Evolutionary conservation across 2,888 invertebrate species (phyloP).

Genomic region (Lumbricus terrestris): DNA sequence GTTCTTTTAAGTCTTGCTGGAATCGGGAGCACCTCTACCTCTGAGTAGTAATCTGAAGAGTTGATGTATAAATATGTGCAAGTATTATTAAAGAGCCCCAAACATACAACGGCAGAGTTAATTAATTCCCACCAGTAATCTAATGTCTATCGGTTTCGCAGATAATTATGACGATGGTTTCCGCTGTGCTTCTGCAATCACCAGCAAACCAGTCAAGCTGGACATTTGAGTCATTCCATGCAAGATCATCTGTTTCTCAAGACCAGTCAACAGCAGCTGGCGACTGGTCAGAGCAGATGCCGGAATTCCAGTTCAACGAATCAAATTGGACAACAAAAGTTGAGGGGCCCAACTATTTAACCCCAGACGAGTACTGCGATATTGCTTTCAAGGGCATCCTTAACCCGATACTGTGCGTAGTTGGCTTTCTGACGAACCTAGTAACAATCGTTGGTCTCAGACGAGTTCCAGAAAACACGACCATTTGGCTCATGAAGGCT

Average conservation of each 20-base stretch:
- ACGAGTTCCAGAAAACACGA: background rate
- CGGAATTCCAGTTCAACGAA: background rate
- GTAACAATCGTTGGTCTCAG: background rate
- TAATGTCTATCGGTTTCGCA: too few species aligned
- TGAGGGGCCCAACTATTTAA: background rate
- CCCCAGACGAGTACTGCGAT: background rate
- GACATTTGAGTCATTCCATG: background rate
- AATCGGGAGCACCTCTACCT: too few species aligned
- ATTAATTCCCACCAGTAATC: too few species aligned
- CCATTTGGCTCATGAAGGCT: background rate
- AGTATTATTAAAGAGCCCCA: too few species aligned
- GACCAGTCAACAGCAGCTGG: background rate
- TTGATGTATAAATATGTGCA: too few species aligned
- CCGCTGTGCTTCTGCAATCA: background rate
- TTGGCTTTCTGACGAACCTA: background rate
- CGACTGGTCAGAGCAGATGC: background rate
- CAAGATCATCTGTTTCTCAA: background rate
- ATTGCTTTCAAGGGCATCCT: background rate
- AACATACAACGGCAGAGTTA: too few species aligned
- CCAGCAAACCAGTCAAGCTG: background rate
- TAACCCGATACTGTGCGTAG: background rate
- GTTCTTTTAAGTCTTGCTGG: too few species aligned
- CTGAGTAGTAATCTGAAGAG: too few species aligned
- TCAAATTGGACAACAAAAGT: background rate
- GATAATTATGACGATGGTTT: background rate